Evolutionary conservation across 2,888 invertebrate species (phyloP).

Genomic region (Listrodromus nycthemerus): DNA sequence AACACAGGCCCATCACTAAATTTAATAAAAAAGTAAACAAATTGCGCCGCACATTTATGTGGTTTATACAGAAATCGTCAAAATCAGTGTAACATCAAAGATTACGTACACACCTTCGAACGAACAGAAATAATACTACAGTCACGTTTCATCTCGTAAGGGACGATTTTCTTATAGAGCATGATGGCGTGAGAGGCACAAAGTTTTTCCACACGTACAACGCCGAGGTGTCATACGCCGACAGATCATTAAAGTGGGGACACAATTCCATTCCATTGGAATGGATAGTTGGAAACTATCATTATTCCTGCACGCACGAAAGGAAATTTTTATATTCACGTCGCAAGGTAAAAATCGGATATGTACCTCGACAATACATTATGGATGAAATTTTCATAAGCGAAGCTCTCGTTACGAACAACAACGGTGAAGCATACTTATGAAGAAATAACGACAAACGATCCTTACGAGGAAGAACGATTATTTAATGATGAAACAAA

Average conservation of each 20-base stretch:
- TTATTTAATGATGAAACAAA: no score
- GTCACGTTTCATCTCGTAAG: conserved; percentile 52
- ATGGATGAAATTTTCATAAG: conserved; percentile 46
- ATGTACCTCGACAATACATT: background rate
- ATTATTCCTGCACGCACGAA: background rate
- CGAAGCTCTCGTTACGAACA: conserved; percentile 57
- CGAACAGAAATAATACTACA: no score
- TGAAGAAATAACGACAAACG: no score
- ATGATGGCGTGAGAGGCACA: conserved; percentile 54
- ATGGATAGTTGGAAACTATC: conserved; percentile 49
- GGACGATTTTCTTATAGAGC: conserved; percentile 57
- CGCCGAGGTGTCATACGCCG: conserved; percentile 39
- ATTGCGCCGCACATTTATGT: background rate
- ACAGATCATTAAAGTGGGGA: conserved; percentile 50
- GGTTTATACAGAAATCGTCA: no score
- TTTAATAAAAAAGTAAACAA: background rate
- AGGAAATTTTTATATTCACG: no score
- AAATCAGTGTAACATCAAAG: no score
- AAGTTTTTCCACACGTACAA: conserved; percentile 42
- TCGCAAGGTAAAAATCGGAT: no score
- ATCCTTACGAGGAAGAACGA: conserved; percentile 11
- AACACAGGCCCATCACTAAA: background rate
- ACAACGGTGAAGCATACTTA: conserved; percentile 46
- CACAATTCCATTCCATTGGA: conserved; percentile 33
- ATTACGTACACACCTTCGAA: no score